phyloP scores from a whole-genome alignment of 2,797 vertebrate species.

The Margarornis squamiger region DNA sequence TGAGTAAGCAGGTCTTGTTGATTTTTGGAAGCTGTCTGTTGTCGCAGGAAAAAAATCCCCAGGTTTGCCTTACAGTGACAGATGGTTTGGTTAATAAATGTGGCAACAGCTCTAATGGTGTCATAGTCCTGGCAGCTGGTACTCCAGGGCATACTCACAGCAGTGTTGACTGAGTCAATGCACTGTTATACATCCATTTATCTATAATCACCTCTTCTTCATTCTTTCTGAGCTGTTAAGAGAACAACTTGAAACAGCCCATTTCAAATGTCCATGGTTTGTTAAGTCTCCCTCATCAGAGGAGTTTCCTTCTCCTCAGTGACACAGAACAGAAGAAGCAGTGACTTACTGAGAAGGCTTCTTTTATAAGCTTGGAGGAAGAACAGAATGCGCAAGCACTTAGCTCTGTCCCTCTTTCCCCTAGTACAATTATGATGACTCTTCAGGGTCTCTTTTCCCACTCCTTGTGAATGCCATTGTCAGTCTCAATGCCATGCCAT shows the following conservation, averaged over 20 bases:
- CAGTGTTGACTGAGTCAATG: neutral
- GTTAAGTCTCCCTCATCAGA: neutral
- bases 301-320: neutral
- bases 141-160: neutral
- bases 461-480: neutral
- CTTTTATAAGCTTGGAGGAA: neutral
- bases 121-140: neutral
- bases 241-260: neutral
- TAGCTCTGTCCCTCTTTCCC: neutral
- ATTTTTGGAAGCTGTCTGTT: neutral
- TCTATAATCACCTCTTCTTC: neutral
- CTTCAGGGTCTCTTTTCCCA: neutral
- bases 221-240: neutral
- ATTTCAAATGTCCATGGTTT: neutral
- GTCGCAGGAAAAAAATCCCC: neutral
- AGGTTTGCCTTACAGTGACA: conserved; percentile 17
- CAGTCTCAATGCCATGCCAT: neutral
- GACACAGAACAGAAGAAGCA: neutral
- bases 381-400: neutral
- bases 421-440: neutral
- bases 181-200: neutral
- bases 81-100: conserved; percentile 34
- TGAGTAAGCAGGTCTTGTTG: neutral
- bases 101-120: neutral
- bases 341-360: neutral